Percentiles rank a stretch among this genome's conserved stretches.
Conservation (phyloP, 2,888 invertebrate species). For the Halictus ligatus region DNA sequence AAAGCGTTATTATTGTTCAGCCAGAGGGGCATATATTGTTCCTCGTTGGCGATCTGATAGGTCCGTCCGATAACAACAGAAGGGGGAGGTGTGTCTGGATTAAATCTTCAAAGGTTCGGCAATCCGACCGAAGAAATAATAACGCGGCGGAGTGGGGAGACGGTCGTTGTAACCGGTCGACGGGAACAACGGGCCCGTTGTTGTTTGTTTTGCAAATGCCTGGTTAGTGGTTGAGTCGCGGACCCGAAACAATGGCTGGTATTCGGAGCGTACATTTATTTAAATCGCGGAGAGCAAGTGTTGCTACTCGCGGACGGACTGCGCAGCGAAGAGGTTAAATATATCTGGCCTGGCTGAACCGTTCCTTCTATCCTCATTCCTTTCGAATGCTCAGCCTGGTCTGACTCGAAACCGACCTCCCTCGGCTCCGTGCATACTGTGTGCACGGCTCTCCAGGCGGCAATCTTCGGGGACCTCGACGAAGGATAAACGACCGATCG, state of each 20-base stretch:
- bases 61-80: neutral
- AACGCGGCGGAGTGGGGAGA: neutral
- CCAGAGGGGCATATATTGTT: neutral
- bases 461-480: conserved; percentile 36
- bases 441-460: conserved; percentile 1
- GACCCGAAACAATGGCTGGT: conserved; percentile 75
- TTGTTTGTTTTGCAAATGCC: conserved; percentile 41
- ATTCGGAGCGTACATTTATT: conserved; percentile 80
- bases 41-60: neutral
- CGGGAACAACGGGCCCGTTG: neutral
- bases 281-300: conserved; percentile 78
- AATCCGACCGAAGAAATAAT: neutral
- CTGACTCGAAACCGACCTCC: conserved; percentile 51
- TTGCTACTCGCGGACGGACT: conserved; percentile 71
- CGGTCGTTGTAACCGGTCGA: neutral
- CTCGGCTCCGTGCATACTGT: neutral
- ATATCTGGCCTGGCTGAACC: conserved; percentile 73
- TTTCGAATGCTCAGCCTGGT: conserved; percentile 62
- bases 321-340: conserved; percentile 75
- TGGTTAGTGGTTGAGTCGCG: conserved; percentile 40
- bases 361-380: conserved; percentile 72
- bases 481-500: conserved; percentile 37
- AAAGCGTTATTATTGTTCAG: conserved; percentile 10
- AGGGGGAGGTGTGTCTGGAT: neutral
- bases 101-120: neutral